Evolutionary conservation across 2,888 invertebrate genomes (phyloP).

Genomic region (Brachynemurus nebulosus): DNA sequence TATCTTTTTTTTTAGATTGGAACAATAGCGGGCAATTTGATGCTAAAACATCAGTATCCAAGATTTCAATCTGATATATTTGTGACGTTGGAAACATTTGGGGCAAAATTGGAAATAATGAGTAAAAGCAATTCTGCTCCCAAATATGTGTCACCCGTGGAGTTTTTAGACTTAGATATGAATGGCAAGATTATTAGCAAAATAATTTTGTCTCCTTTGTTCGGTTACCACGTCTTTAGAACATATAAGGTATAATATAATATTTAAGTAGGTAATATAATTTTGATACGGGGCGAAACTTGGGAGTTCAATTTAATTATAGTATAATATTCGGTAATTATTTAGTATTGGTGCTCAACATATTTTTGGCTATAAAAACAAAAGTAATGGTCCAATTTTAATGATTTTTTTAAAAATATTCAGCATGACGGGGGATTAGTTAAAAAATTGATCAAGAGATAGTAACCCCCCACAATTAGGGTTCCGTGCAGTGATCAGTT

Average conservation of each 20-base stretch:
- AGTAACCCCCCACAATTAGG: too few relatives aligned
- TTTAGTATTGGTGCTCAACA: too few relatives aligned
- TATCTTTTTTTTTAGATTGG: constrained; percentile 40
- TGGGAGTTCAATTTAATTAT: too few relatives aligned
- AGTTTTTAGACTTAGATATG: constrained; percentile 34
- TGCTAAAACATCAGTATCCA: constrained; percentile 48
- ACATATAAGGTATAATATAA: constrained; percentile 24
- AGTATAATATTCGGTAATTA: too few relatives aligned
- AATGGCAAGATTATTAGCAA: constrained; percentile 32
- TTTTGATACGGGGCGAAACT: neutral
- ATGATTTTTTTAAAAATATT: too few relatives aligned
- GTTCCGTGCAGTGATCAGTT: too few relatives aligned
- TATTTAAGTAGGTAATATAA: neutral
- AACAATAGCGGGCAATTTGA: constrained; percentile 58
- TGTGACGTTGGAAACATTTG: constrained; percentile 45
- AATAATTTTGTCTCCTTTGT: constrained; percentile 34
- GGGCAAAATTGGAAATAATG: constrained; percentile 41
- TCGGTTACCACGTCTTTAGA: constrained; percentile 25
- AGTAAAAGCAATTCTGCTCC: too few relatives aligned
- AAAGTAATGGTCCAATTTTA: too few relatives aligned
- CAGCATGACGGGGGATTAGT: too few relatives aligned
- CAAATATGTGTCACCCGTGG: too few relatives aligned
- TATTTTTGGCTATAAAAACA: too few relatives aligned
- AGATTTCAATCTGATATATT: constrained; percentile 65
- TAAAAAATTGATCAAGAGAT: too few relatives aligned